These are phyloP conservation scores for Germaria angustata DNA, from an alignment of 2,888 invertebrate genomes.

Conservation along the genomic window DNA sequence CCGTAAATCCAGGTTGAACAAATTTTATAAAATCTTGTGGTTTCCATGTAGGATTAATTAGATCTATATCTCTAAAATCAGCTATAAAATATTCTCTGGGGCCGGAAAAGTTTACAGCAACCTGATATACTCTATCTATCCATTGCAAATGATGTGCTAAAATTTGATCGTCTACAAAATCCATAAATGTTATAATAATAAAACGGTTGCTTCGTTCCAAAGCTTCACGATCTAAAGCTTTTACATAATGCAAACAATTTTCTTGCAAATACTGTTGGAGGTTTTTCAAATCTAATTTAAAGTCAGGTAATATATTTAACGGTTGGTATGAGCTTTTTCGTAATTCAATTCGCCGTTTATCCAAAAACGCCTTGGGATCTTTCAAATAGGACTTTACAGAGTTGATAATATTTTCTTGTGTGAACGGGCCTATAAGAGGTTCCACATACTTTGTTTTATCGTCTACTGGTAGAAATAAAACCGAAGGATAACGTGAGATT, in stretches of 20 bases:
- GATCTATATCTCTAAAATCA: constrained; percentile 48
- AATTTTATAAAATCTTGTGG: constrained; percentile 9
- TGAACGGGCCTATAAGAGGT: constrained; percentile 9
- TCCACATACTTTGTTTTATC: constrained; percentile 59
- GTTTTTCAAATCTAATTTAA: constrained; percentile 20
- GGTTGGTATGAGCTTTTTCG: constrained; percentile 3
- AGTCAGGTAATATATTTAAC: neutral
- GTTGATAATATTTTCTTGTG: constrained; percentile 46
- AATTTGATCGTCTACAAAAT: constrained; percentile 24
- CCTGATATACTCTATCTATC: constrained; percentile 47
- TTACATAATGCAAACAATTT: constrained; percentile 25
- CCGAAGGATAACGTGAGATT: constrained; percentile 45
- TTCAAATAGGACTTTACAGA: neutral
- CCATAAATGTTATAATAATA: constrained; percentile 49
- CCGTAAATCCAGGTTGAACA: neutral
- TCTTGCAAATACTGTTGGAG: constrained; percentile 26
- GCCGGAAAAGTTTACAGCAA: constrained; percentile 7
- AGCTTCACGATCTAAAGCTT: constrained; percentile 23
- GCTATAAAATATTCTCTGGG: constrained; percentile 44
- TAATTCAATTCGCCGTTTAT: neutral
- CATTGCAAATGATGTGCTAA: constrained; percentile 11
- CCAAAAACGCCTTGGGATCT: neutral
- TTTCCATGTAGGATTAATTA: constrained; percentile 49
- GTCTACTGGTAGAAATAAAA: constrained; percentile 51
- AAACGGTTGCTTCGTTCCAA: constrained; percentile 9